phyloP scores from a whole-genome alignment of 2,113 vertebrate genomes.

The Microcebus lehilahytsara region DNA sequence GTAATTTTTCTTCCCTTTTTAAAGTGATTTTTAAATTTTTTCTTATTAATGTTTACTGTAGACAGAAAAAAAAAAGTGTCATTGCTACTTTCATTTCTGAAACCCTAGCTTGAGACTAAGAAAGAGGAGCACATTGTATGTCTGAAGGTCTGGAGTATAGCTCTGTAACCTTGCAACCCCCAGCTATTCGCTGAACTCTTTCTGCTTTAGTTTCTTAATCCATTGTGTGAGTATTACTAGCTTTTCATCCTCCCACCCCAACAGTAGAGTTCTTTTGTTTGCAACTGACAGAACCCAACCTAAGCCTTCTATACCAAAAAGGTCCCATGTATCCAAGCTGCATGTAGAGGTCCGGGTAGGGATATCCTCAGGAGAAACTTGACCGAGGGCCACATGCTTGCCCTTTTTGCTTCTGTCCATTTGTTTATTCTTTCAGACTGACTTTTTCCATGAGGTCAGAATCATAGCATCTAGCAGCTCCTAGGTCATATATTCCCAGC shows the following conservation, averaged over 20 bases:
- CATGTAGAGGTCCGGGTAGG: not conserved
- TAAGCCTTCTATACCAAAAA: not conserved
- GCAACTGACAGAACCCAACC: not conserved
- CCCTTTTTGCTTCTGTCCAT: not conserved
- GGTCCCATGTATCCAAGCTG: not conserved
- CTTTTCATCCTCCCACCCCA: not conserved
- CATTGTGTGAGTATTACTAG: not conserved
- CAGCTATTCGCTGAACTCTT: not conserved
- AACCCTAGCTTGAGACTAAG: not conserved
- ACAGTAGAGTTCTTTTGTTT: not conserved
- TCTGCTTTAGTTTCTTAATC: not conserved
- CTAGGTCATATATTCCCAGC: not conserved
- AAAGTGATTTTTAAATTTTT: constrained; percentile 18
- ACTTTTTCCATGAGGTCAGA: not conserved
- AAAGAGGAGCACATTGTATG: not conserved
- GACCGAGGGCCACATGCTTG: not conserved
- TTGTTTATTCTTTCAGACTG: not conserved
- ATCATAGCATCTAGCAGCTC: not conserved
- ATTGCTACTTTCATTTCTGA: not conserved
- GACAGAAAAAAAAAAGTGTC: not conserved
- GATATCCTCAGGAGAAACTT: not conserved
- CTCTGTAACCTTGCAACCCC: not conserved
- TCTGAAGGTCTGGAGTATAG: not conserved
- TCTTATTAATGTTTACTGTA: not conserved
- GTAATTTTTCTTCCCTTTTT: constrained; percentile 26